Evolutionary conservation across 2,797 vertebrate genomes (phyloP), one percentile per base, ranked within the genome.

Genomic region (Rhynchonycteris naso): DNA sequence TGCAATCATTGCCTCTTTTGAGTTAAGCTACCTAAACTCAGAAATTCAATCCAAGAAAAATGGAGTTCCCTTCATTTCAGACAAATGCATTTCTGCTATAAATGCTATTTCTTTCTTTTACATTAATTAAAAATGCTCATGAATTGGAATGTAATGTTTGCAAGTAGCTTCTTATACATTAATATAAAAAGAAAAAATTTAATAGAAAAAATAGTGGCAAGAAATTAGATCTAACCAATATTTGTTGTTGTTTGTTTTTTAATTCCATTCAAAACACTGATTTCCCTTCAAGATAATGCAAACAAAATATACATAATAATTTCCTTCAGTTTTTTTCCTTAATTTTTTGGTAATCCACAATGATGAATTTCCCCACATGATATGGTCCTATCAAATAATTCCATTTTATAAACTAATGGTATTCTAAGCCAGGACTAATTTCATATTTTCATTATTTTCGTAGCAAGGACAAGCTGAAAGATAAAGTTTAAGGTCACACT

Each of bases 241-340:
- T 4, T 61, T 95, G 56, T 18, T 95, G 56, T 18, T 61, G 69
- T 71, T 26, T 75, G 30, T 82, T 58, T 52, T 6, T 0, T 1
- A 76, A 93, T 50, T 58, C 15, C 66, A 66, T 33, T 91, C 43
- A 47, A 54, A 71, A 75, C 86, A 88, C 76, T 88, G 68, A 83
- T 93, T 86, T 93, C 71, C 35, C 59, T 58, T 94, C 28, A 86
- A 88, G 59, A 80, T 7, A 82, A 95, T 43, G 50, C 5, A 86
- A 59, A 24, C 26, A 85, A 28, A 80, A 69, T 54, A 38, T 75
- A 69, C 18, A 50, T 79, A 78, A 71, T 5, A 6, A 88, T 71
- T 88, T 93, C 61, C 3, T 92, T 92, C 26, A 15, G 4, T 65
- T 93, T 82, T 50, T 69, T 92, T 74, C 54, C 50, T 87, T 52